Base-by-base conservation (phyloP, 2,888 invertebrate species). In the Glomeris marginata region DNA sequence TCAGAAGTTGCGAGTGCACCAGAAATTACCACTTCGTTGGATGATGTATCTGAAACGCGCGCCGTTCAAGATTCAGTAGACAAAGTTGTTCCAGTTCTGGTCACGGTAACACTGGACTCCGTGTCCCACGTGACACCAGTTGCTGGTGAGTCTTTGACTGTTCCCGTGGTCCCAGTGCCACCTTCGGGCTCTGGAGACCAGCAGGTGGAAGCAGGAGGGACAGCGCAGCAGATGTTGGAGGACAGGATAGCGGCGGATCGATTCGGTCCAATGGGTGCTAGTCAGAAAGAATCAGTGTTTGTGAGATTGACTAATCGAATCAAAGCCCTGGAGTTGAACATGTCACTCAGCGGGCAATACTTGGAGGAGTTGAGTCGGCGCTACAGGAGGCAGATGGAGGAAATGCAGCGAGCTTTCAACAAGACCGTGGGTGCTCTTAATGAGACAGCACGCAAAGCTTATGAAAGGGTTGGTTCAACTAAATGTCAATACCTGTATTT, bases 321-420 rank as follows among this genome's bases (percentile, higher is more conserved):
- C 51, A 92, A 91, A 81, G 81, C 85, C 46, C 74, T 98, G 58
- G 98, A 98, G 70, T 77, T 87, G 58, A 98, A 98, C 69, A 88
- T 98, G 80, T 92, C 94, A 13, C 74, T 98, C 38, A 94, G 92
- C 57, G 85, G 87, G 53, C 91, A 94, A 67, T 98, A 97, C 67
- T 72, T 98, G 57, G 95, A 95, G 66, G 95, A 97, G 66, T 71
- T 98, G 58, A 94, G 94, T 68, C 78, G 85, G 50, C 76, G 92
- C 15, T 97, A 95, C 70, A 91, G 91, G 65, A 88, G 86, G 60
- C 94, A 95, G 71, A 91, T 92, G 45, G 94, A 95, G 67, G 94
- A 94, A 62, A 81, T 92, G 77, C 88, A 91, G 66, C 76, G 78
- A 58, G 77, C 84, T 2, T 75, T 88, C 58, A 82, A 85, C 58